Evolutionary conservation across 2,888 invertebrate genomes (phyloP).

Genomic region (Epinotia bilunana): DNA sequence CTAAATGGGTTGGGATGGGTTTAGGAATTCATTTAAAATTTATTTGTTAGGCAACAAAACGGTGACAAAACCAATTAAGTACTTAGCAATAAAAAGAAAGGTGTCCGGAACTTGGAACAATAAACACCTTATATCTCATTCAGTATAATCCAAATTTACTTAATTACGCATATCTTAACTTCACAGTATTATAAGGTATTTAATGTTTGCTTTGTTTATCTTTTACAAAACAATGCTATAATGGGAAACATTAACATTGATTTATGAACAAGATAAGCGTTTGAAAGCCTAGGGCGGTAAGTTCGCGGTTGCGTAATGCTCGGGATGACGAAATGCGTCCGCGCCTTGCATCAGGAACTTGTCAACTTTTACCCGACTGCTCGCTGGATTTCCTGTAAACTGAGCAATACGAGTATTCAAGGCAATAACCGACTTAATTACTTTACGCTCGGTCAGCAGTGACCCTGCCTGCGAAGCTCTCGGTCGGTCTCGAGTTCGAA

Average conservation of each 20-base stretch:
- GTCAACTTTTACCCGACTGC: conserved; percentile 46
- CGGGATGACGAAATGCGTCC: conserved; percentile 48
- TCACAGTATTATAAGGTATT: conserved; percentile 8
- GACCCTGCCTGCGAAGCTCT: not conserved
- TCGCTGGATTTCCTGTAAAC: conserved; percentile 37
- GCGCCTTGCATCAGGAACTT: conserved; percentile 48
- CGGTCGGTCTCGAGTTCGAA: too few species aligned
- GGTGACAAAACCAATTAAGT: not conserved
- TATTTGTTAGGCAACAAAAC: not conserved
- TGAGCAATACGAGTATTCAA: conserved; percentile 27
- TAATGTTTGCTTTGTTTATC: conserved; percentile 14
- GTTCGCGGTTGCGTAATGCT: conserved; percentile 36
- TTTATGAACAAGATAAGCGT: conserved; percentile 35
- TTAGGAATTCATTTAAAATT: not conserved
- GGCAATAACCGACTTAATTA: conserved; percentile 11
- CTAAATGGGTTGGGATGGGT: not conserved
- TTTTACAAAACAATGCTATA: conserved; percentile 38
- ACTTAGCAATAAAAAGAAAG: not conserved
- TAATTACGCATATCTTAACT: conserved; percentile 16
- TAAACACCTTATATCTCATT: not conserved
- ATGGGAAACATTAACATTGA: conserved; percentile 34
- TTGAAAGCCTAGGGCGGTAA: conserved; percentile 29
- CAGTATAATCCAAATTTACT: not conserved
- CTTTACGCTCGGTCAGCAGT: not conserved
- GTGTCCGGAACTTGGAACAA: not conserved